Conservation (phyloP, 2,797 vertebrate species). For the Enteromius treurensis region DNA sequence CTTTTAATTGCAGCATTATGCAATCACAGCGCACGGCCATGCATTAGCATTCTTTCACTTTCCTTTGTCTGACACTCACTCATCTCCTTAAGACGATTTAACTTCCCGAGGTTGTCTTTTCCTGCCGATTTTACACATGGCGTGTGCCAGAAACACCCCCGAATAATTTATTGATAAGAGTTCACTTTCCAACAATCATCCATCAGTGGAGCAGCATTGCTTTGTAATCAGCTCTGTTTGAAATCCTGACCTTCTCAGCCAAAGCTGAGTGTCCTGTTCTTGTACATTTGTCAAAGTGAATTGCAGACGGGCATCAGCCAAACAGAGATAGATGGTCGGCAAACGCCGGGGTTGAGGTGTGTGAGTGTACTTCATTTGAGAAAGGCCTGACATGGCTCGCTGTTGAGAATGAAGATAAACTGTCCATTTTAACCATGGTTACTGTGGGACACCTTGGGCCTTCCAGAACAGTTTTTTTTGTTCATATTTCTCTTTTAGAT, state of each 20-base stretch:
- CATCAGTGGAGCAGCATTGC: conserved; percentile 44
- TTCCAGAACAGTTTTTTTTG: conserved; percentile 25
- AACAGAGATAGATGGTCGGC: conserved; percentile 58
- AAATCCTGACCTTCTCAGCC: conserved; percentile 70
- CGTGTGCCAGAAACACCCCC: conserved; percentile 36
- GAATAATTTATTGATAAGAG: conserved; percentile 36
- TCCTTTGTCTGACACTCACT: conserved; percentile 44
- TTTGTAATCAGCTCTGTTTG: conserved; percentile 47
- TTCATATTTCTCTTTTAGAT: conserved; percentile 16
- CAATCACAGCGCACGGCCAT: conserved; percentile 40
- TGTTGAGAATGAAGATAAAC: conserved; percentile 62
- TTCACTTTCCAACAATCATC: conserved; percentile 40
- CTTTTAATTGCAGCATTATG: conserved; percentile 43
- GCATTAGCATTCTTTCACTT: conserved; percentile 51
- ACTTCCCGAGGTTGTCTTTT: conserved; percentile 47
- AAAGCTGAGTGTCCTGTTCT: conserved; percentile 69
- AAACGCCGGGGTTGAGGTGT: conserved; percentile 54
- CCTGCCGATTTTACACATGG: conserved; percentile 27
- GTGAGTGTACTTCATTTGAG: conserved; percentile 57
- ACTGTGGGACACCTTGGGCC: conserved; percentile 46
- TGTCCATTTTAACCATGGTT: conserved; percentile 53
- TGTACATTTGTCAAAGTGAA: conserved; percentile 79
- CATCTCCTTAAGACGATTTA: conserved; percentile 41
- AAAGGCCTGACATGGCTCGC: conserved; percentile 59
- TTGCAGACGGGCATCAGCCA: conserved; percentile 64